Evolutionary conservation across 2,113 vertebrate species (phyloP).

Genomic region (Triplophysa rosa): DNA sequence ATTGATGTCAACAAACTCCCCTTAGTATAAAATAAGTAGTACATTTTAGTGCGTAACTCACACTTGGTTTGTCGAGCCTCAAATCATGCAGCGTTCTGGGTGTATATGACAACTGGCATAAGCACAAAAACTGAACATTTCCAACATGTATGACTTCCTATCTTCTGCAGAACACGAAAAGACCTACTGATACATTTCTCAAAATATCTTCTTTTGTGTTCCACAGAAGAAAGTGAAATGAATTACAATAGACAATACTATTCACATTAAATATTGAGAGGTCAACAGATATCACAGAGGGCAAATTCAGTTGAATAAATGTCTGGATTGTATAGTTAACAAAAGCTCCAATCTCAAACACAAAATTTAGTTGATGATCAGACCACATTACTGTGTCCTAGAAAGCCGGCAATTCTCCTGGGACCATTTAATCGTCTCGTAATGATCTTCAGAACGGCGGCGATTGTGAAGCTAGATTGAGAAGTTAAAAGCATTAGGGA

Average conservation of each 20-base stretch:
- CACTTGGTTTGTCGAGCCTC: not conserved
- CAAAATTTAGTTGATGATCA: conserved; percentile 41
- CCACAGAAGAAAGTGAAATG: too few species aligned
- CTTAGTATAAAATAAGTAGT: not conserved
- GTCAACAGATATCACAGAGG: not conserved
- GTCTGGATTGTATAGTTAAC: conserved; percentile 5
- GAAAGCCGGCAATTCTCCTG: conserved; percentile 36
- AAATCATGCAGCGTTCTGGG: too few species aligned
- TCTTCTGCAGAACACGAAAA: too few species aligned
- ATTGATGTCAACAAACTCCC: too few species aligned
- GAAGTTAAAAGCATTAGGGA: conserved; percentile 51
- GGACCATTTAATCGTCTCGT: conserved; percentile 41
- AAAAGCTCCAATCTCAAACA: not conserved
- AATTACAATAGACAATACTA: too few species aligned
- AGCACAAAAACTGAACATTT: too few species aligned
- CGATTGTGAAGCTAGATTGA: conserved; percentile 33
- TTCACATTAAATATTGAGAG: too few species aligned
- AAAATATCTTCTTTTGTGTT: too few species aligned
- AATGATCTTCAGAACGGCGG: conserved; percentile 30
- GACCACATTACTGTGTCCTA: conserved; percentile 44
- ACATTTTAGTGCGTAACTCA: not conserved
- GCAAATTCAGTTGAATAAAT: not conserved
- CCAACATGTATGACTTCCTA: too few species aligned
- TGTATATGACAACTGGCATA: too few species aligned
- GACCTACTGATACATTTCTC: too few species aligned